These are phyloP conservation scores for Microtus montanus DNA, from an alignment of 2,113 vertebrate genomes.

Conservation along the genomic window DNA sequence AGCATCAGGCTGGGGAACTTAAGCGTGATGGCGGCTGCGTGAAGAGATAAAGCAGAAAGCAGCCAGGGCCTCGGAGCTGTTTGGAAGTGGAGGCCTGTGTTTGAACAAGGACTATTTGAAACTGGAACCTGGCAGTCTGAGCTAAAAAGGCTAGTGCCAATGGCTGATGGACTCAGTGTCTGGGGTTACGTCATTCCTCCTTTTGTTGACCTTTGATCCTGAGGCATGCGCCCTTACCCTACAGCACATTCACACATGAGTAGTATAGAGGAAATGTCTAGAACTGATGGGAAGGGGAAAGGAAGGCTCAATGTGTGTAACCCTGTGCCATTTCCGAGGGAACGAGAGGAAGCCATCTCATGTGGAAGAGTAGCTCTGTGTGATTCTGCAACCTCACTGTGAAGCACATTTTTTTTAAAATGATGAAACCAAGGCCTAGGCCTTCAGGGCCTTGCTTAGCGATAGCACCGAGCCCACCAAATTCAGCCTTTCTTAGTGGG, in stretches of 20 bases:
- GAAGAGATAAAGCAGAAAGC: slow-evolving; percentile 70
- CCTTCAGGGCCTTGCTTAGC: background rate
- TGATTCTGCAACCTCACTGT: background rate
- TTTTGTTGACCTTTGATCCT: slow-evolving; percentile 45
- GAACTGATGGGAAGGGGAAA: background rate
- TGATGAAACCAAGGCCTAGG: background rate
- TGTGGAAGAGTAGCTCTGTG: background rate
- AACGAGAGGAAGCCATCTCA: background rate
- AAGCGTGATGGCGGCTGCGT: slow-evolving; percentile 67
- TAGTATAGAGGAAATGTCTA: background rate
- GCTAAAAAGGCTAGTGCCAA: background rate
- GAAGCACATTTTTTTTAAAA: slow-evolving; percentile 29
- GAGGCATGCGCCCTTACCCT: background rate
- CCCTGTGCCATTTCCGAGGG: background rate
- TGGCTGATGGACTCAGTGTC: slow-evolving; percentile 29
- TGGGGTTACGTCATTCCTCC: slow-evolving; percentile 8
- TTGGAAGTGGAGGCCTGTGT: slow-evolving; percentile 59
- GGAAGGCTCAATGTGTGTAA: background rate
- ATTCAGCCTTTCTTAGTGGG: background rate
- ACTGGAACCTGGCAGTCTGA: slow-evolving; percentile 34
- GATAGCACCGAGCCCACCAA: too few relatives aligned
- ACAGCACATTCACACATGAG: background rate
- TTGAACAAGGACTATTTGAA: slow-evolving; percentile 51
- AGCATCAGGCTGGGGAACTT: slow-evolving; percentile 63
- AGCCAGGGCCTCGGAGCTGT: slow-evolving; percentile 56